Evolutionary conservation across 1,140 invertebrate genomes (phyloP).

Genomic region (Rhyacophila brunnea): DNA sequence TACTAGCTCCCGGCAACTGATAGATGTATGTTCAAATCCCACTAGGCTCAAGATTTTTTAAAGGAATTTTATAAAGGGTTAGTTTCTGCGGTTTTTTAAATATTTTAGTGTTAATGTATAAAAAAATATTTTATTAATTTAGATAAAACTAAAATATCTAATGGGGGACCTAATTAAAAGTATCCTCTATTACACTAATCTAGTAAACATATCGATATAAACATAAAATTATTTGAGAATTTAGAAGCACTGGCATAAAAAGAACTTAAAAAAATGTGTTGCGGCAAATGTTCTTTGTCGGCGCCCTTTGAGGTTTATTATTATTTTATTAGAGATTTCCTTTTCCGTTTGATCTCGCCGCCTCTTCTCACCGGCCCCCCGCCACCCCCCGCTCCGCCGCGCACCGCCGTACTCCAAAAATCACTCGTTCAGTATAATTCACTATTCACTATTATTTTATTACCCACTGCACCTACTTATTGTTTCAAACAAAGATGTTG

Average conservation of each 20-base stretch:
- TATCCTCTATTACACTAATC: not conserved
- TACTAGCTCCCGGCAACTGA: no score
- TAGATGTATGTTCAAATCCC: no score
- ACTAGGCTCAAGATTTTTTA: no score
- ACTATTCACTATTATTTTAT: no score
- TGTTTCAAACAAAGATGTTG: no score
- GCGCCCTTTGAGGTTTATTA: slow-evolving; percentile 18
- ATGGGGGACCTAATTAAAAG: not conserved
- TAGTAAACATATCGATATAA: not conserved
- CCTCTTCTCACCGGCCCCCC: not conserved
- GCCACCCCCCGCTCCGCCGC: not conserved
- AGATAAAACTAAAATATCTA: not conserved
- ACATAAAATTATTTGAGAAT: not conserved
- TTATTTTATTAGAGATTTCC: slow-evolving; percentile 8
- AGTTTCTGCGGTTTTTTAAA: no score
- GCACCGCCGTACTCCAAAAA: no score
- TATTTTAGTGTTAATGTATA: not conserved
- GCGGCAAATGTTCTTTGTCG: slow-evolving; percentile 14
- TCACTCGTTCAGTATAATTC: no score
- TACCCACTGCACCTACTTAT: no score
- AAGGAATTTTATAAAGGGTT: no score
- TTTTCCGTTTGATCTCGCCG: slow-evolving; percentile 18
- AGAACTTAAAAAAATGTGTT: slow-evolving; percentile 7
- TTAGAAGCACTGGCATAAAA: not conserved
- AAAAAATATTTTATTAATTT: not conserved